These are phyloP conservation scores for Seira musarum DNA, from an alignment of 2,888 invertebrate species.

Conservation along the genomic window DNA sequence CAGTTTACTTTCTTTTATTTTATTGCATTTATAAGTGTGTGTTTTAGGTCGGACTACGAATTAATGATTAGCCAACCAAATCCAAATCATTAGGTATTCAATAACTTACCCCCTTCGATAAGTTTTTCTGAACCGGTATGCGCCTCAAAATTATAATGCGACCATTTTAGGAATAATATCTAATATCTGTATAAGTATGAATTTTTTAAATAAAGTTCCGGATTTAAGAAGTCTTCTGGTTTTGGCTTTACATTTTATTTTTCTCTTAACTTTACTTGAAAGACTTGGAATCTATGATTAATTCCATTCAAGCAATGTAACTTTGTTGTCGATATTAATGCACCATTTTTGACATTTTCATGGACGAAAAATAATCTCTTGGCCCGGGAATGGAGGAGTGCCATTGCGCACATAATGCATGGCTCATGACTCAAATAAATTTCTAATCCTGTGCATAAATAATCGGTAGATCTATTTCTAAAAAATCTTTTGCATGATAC, in stretches of 20 bases:
- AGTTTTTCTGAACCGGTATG: background rate
- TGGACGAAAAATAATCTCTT: conserved; percentile 85
- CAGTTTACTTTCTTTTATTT: too few relatives aligned
- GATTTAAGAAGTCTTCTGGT: background rate
- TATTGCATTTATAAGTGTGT: too few relatives aligned
- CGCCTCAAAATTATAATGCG: background rate
- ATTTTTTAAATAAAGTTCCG: background rate
- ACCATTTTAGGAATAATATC: too few relatives aligned
- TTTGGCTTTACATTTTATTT: background rate
- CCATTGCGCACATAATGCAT: conserved; percentile 97
- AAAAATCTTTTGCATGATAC: conserved; percentile 49
- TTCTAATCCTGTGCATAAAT: conserved; percentile 91
- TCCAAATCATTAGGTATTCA: too few relatives aligned
- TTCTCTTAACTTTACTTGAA: conserved; percentile 71
- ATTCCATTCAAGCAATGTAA: conserved; percentile 85
- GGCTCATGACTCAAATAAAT: conserved; percentile 89
- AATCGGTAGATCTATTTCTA: conserved; percentile 71
- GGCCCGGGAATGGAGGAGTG: conserved; percentile 90
- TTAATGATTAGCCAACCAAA: too few relatives aligned
- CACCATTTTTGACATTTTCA: conserved; percentile 77
- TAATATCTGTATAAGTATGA: too few relatives aligned
- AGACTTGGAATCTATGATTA: conserved; percentile 95
- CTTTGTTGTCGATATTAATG: conserved; percentile 80
- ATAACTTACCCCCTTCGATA: too few relatives aligned
- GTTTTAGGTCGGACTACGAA: too few relatives aligned